Base-by-base conservation (phyloP, 2,888 invertebrate species). In the Argyra leucocephala region DNA sequence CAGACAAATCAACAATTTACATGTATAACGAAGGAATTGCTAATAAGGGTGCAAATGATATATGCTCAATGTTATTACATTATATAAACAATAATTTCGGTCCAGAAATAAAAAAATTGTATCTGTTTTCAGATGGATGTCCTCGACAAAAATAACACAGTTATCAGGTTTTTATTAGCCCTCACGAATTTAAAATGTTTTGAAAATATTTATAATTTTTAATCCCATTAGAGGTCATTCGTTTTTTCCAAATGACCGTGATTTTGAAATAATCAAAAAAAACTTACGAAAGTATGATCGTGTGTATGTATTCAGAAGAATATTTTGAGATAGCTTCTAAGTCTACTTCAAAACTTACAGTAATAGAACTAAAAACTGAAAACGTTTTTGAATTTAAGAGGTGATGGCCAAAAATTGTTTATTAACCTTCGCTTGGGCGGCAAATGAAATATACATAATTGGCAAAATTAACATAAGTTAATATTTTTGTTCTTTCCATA, bases 21-120 rank as follows among this genome's bases (percentile, higher is more conserved):
- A 24, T 69, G 7, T 70, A 70, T 66, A 69, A 69, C 66, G 68
- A 70, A 63, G 70, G 69, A 7, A 62, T 7, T 22, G 63, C 58
- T 22, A 65, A 63, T 22, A 65, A 63, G n/a, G 26, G 21, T 15
- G 24, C 62, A 58, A 58, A 65, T 58, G 62, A 65, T 15, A 58
- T 65, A n/a, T 64, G 36, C 23, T 62, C 57, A 37, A 57, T 65
- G 31, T 15, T 62, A 18, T 26, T 57, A 21, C 7, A 62, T n/a
- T 65, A 65, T n/a, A 62, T 62, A 6, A 9, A 62, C 3, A 57
- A 26, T 26, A 26, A 26, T 26, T 26, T 26, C 26, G 26, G 26
- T 26, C 57, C 63, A 57, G 3, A 57, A 22, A 57, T 63, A 7
- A 63, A 63, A 21, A n/a, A 57, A 10, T 63, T 63, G 21, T 57